A percentile compares a stretch with the other conserved stretches of the same genome.
Conservation (phyloP, 2,113 vertebrate species). For the Pangasianodon hypophthalmus region DNA sequence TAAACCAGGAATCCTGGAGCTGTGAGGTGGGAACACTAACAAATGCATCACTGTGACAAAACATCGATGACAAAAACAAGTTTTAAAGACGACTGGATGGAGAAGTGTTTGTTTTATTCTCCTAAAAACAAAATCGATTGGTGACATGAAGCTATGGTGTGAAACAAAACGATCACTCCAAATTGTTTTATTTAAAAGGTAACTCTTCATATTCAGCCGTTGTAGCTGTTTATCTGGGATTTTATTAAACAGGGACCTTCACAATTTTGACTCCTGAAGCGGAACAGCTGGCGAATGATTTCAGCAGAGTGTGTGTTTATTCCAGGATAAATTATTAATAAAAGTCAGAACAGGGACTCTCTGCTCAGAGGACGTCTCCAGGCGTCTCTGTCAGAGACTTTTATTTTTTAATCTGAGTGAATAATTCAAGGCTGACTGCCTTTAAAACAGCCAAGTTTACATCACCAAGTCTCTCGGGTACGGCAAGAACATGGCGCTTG, state of each 20-base stretch:
- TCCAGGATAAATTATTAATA: slow-evolving; percentile 24
- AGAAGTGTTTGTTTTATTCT: too few relatives aligned
- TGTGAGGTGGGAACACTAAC: background rate
- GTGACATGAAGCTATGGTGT: background rate
- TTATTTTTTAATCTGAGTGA: background rate
- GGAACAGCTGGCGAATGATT: background rate
- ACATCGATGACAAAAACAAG: too few relatives aligned
- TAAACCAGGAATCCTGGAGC: background rate
- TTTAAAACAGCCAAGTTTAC: slow-evolving; percentile 20
- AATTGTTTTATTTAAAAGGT: background rate
- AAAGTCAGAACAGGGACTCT: background rate
- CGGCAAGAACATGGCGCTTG: background rate
- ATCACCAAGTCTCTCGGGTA: background rate
- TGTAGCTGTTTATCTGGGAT: background rate
- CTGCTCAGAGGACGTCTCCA: background rate
- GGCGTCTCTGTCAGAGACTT: background rate
- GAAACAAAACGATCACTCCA: background rate
- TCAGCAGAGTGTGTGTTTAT: background rate
- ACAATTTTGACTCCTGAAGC: background rate
- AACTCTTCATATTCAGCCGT: background rate
- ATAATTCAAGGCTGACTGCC: slow-evolving; percentile 30
- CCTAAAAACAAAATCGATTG: too few relatives aligned
- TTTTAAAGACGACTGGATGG: too few relatives aligned
- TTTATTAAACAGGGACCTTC: too few relatives aligned
- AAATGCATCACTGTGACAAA: background rate